These are phyloP conservation scores for Halcyon smyrnensis DNA, from an alignment of 2,797 vertebrate species.

Conservation along the genomic window DNA sequence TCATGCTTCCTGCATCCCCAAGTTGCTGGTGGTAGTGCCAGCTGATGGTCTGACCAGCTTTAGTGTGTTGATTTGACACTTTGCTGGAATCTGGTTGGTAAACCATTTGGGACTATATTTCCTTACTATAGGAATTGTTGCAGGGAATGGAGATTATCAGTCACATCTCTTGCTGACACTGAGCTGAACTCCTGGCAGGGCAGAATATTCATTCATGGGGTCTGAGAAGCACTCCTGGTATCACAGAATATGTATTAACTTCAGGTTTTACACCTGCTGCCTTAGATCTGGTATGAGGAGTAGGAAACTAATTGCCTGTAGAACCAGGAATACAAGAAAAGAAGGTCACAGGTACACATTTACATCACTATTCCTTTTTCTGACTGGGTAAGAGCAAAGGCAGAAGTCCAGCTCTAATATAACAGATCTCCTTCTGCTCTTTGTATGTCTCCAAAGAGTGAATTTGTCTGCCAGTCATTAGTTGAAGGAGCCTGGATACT, in stretches of 20 bases:
- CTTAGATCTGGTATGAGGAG: background rate
- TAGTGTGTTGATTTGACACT: background rate
- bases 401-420: background rate
- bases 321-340: background rate
- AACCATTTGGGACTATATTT: background rate
- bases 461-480: background rate
- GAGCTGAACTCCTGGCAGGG: background rate
- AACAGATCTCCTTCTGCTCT: background rate
- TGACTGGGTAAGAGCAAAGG: background rate
- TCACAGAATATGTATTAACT: background rate
- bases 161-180: background rate
- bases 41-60: background rate
- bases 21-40: background rate
- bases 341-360: background rate
- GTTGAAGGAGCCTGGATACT: background rate
- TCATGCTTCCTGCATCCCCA: background rate
- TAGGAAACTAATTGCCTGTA: conserved; percentile 8
- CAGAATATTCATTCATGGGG: background rate
- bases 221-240: background rate
- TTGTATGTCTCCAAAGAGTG: background rate
- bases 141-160: background rate
- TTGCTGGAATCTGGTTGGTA: background rate
- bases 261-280: background rate
- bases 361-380: background rate
- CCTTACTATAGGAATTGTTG: background rate